phyloP scores from a whole-genome alignment of 2,888 invertebrate genomes.

The Xestia sexstrigata region DNA sequence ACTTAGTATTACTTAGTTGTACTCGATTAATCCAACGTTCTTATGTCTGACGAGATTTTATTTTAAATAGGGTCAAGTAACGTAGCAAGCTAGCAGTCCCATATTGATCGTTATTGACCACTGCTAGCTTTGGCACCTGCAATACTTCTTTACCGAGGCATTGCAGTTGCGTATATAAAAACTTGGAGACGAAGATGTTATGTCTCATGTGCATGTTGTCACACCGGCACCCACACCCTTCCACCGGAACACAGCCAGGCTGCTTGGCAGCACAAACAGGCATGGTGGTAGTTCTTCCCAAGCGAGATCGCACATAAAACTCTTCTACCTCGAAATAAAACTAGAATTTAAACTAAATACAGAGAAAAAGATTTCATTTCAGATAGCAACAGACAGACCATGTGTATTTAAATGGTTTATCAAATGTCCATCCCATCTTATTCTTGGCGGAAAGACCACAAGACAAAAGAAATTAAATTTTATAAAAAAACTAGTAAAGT shows the following conservation, averaged over 20 bases:
- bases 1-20: too few relatives aligned
- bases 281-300: slow-evolving; percentile 11
- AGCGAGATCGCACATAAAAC: slow-evolving; percentile 1
- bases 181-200: not conserved
- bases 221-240: not conserved
- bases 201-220: not conserved
- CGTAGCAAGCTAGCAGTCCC: not conserved
- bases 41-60: too few relatives aligned
- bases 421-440: too few relatives aligned
- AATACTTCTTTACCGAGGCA: not conserved
- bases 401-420: too few relatives aligned
- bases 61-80: too few relatives aligned
- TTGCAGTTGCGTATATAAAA: not conserved
- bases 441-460: not conserved
- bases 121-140: not conserved
- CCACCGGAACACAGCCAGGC: not conserved
- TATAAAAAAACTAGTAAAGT: too few relatives aligned
- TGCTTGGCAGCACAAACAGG: not conserved
- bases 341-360: not conserved
- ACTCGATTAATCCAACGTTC: too few relatives aligned
- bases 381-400: not conserved
- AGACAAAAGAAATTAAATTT: too few relatives aligned
- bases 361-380: not conserved
- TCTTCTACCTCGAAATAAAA: not conserved
- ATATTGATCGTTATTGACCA: not conserved